phyloP scores from a whole-genome alignment of 2,797 vertebrate genomes.

The Trachops cirrhosus region DNA sequence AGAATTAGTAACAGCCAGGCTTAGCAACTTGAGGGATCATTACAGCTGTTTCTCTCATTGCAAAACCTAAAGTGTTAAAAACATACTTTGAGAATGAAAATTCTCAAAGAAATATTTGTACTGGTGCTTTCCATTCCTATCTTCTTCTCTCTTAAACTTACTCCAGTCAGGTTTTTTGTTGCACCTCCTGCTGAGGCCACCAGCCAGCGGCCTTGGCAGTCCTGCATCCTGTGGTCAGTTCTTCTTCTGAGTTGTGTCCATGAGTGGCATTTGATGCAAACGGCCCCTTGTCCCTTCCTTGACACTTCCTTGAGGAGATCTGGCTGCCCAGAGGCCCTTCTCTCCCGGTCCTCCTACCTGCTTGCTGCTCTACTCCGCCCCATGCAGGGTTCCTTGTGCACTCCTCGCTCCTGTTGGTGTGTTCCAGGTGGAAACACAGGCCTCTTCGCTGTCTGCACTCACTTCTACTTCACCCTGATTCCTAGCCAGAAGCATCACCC shows the following conservation, averaged over 20 bases:
- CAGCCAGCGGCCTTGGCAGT: neutral
- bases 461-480: neutral
- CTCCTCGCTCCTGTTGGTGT: neutral
- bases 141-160: neutral
- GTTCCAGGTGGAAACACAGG: neutral
- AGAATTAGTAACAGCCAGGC: neutral
- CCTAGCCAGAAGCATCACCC: neutral
- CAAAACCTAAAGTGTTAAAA: neutral
- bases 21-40: neutral
- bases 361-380: neutral
- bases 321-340: neutral
- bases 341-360: neutral
- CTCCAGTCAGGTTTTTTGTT: neutral
- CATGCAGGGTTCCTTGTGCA: neutral
- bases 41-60: neutral
- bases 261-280: neutral
- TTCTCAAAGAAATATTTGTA: neutral
- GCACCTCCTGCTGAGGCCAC: neutral
- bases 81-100: neutral
- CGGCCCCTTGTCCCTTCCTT: neutral
- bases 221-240: fast-evolving
- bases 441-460: neutral
- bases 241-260: neutral
- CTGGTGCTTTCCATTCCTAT: neutral
- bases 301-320: neutral